phyloP scores from a whole-genome alignment of 1,140 invertebrate species.

The Fopius arisanus region DNA sequence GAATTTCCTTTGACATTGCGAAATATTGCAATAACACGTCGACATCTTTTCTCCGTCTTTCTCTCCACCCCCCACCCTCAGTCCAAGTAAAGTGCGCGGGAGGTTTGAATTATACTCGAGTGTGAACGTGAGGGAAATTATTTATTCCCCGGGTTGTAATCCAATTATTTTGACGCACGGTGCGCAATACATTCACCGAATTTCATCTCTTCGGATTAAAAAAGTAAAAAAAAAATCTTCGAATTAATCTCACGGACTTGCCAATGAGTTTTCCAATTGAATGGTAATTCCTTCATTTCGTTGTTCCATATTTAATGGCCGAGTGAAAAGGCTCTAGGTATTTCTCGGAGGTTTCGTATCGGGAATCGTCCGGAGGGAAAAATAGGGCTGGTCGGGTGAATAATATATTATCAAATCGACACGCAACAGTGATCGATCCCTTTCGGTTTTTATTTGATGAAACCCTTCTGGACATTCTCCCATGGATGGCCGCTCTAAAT shows the following conservation, averaged over 20 bases:
- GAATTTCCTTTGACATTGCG: neutral
- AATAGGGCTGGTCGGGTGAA: neutral
- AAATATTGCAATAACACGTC: neutral
- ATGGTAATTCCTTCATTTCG: neutral
- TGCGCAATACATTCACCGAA: neutral
- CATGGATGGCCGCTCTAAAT: neutral
- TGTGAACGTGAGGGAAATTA: too few species aligned
- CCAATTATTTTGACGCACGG: constrained; percentile 3
- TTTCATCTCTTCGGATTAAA: neutral
- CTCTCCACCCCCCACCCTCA: neutral
- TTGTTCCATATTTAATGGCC: neutral
- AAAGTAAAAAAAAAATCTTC: neutral
- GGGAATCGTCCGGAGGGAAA: neutral
- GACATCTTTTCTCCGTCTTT: too few species aligned
- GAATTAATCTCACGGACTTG: neutral
- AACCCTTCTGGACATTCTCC: neutral
- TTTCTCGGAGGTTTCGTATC: neutral
- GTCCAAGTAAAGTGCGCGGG: too few species aligned
- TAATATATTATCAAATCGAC: neutral
- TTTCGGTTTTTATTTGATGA: neutral
- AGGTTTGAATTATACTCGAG: too few species aligned
- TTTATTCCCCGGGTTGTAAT: neutral
- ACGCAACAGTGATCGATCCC: neutral
- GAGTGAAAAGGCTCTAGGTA: neutral
- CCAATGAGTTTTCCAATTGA: neutral